Evolutionary conservation across 1,140 invertebrate genomes (phyloP).

Genomic region (Psilanteris sp.): DNA sequence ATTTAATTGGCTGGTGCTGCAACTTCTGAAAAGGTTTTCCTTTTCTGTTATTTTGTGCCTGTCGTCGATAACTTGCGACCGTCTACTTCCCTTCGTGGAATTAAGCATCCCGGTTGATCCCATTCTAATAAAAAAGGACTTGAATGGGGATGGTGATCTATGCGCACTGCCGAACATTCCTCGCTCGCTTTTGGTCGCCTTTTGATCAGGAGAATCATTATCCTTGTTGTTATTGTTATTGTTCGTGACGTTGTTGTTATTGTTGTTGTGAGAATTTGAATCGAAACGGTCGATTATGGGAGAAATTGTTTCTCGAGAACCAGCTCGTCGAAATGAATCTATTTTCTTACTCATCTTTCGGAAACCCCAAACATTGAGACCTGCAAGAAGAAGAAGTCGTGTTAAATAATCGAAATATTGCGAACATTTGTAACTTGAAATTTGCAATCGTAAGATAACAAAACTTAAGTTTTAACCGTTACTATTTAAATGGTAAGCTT

Average conservation of each 20-base stretch:
- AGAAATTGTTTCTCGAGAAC: constrained; percentile 81
- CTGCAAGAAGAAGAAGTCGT: constrained; percentile 76
- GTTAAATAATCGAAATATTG: constrained; percentile 1
- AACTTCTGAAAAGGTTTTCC: constrained; percentile 85
- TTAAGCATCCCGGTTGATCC: constrained; percentile 88
- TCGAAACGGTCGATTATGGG: constrained; percentile 66
- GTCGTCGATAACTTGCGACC: constrained; percentile 70
- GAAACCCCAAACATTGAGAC: constrained; percentile 87
- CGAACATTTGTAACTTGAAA: too few species aligned
- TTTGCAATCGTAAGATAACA: too few species aligned
- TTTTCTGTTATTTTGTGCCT: constrained; percentile 69
- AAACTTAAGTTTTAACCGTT: too few species aligned
- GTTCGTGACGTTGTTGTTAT: constrained; percentile 68
- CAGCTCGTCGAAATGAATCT: constrained; percentile 85
- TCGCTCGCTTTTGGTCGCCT: constrained; percentile 74
- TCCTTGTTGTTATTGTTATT: constrained; percentile 70
- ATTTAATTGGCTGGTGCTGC: constrained; percentile 86
- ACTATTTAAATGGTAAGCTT: too few species aligned
- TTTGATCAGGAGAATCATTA: constrained; percentile 76
- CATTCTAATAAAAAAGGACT: constrained; percentile 87
- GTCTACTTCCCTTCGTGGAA: constrained; percentile 80
- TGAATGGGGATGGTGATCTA: constrained; percentile 84
- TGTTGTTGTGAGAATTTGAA: constrained; percentile 67
- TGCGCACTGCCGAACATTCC: constrained; percentile 77
- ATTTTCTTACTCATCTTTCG: constrained; percentile 88